Percentiles rank a stretch among this genome's conserved stretches.
Evolutionary conservation across 2,797 vertebrate species (phyloP).

Genomic region (Hippocampus kuda): DNA sequence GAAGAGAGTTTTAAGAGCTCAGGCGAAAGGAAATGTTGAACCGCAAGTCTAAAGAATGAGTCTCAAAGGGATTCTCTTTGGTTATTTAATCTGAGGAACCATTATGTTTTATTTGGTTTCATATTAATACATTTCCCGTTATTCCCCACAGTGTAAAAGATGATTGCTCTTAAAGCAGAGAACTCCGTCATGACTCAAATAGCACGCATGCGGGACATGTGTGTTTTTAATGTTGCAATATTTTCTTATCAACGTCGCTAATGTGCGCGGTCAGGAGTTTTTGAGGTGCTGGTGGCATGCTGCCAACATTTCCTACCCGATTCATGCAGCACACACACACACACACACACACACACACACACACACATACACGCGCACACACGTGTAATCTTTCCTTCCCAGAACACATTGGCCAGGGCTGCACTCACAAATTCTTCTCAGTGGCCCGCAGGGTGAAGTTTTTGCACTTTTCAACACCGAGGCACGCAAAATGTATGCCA

Average conservation of each 20-base stretch:
- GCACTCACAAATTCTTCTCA: constrained; percentile 38
- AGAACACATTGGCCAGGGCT: constrained; percentile 16
- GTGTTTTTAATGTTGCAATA: constrained; percentile 5
- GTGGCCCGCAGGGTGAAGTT: constrained; percentile 18
- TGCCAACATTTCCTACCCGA: constrained; percentile 24
- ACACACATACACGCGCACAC: background rate
- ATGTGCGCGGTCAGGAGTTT: constrained; percentile 22
- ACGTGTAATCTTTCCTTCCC: constrained; percentile 22
- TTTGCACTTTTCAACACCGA: constrained; percentile 26
- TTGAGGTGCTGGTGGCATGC: constrained; percentile 11
- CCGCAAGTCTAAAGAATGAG: constrained; percentile 6
- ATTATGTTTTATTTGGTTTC: background rate
- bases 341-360: too few relatives aligned
- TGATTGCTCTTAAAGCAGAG: background rate
- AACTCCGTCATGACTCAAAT: constrained; percentile 9
- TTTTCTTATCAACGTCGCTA: background rate
- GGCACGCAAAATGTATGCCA: constrained; percentile 28
- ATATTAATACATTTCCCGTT: constrained; percentile 1
- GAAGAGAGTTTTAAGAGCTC: background rate
- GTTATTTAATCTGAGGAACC: background rate
- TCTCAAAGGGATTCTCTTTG: constrained; percentile 1
- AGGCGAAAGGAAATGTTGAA: background rate
- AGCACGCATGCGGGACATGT: background rate
- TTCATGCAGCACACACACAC: constrained; percentile 17
- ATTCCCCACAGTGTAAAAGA: constrained; percentile 7